phyloP scores from a whole-genome alignment of 2,113 vertebrate genomes.

The Eptesicus fuscus region DNA sequence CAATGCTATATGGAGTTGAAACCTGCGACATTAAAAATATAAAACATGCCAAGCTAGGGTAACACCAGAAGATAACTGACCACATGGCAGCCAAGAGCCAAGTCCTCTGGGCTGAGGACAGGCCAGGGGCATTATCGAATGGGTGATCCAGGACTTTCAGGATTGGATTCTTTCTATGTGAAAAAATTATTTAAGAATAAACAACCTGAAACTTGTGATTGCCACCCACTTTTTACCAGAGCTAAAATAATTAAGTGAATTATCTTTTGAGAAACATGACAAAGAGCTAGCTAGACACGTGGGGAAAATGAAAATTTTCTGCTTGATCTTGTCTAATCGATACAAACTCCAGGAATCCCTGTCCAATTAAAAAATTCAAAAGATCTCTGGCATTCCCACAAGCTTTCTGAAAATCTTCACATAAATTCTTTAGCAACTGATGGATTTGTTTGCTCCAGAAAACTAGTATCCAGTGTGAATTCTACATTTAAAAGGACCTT shows the following conservation, averaged over 20 bases:
- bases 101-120: background rate
- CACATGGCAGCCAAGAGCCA: background rate
- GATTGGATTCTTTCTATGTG: constrained; percentile 7
- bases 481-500: background rate
- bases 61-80: constrained; percentile 4
- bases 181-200: constrained; percentile 55
- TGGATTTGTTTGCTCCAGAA: constrained; percentile 28
- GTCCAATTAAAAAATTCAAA: constrained; percentile 42
- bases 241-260: constrained; percentile 49
- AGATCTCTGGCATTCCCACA: constrained; percentile 23
- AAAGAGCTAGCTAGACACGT: constrained; percentile 31
- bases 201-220: constrained; percentile 41
- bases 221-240: constrained; percentile 36
- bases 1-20: constrained; percentile 51
- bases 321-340: constrained; percentile 50
- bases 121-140: constrained; percentile 1
- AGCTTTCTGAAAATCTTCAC: constrained; percentile 52
- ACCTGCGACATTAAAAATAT: background rate
- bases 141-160: constrained; percentile 33
- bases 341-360: constrained; percentile 37
- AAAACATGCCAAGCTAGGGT: constrained; percentile 35
- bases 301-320: constrained; percentile 34
- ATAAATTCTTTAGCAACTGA: constrained; percentile 29
- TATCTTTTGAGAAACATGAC: constrained; percentile 58
- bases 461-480: background rate